Base-by-base conservation (phyloP, 1,140 invertebrate genomes). In the Orchesella cincta region DNA sequence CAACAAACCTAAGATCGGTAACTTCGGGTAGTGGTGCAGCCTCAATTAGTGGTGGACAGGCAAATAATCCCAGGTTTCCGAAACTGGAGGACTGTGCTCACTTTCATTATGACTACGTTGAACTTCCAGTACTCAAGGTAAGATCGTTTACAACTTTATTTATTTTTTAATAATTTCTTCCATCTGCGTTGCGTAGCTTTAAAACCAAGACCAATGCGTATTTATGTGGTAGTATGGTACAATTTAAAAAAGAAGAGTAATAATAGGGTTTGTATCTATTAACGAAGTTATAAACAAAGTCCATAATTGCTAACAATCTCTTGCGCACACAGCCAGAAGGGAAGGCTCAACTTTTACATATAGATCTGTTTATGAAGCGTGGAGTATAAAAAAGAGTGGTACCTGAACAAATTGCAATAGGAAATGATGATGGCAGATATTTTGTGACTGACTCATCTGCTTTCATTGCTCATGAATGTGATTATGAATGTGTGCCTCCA, bases 51-150 rank as follows among this genome's bases (percentile, higher is more conserved):
- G 78, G 80, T 51, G 83, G 71, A 26, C 39, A 81, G n/a, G 80
- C 82, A 26, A 81, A 80, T 2, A 78, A 85, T 81, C 76, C 87
- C 26, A 85, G 90, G 67, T 98, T 98, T 88, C 96, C 96, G 8
- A 96, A 96, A 85, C 88, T 98, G 77, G 94, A 98, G 85, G 95
- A 98, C 85, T 98, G 96, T 87, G 96, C 96, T n/a, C 96, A 98
- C 85, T 98, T 98, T 86, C 96, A 98, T 85, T 98, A 98, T 85
- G 96, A 98, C 83, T 89, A 93, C 81, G 95, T 98, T 0, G 93
- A 95, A 81, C 88, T 98, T 79, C 90, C 91, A 18, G 88, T 90
- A 0, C 86, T 97, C 8, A 89, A 90, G 84, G 92, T 94, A 84
- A 86, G 23, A 67, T 29, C n/a, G 12, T 57, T 57, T 57, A 57